Evolutionary conservation across 1,140 invertebrate genomes (phyloP), one percentile per base, ranked within the genome.

Genomic region (Drosophila nikananu): DNA sequence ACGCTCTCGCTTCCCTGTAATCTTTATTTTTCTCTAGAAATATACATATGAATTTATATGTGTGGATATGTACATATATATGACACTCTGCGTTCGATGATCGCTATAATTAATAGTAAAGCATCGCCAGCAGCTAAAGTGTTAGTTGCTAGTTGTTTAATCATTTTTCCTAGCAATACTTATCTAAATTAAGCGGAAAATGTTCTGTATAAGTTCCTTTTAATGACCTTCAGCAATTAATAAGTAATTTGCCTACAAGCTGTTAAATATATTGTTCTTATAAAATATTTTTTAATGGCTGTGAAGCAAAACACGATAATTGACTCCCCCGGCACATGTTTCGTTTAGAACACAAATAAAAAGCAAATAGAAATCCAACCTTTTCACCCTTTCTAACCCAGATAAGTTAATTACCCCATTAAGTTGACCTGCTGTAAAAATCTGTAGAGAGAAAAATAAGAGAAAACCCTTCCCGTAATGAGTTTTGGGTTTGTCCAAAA

Each of bases 361-460:
- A 60, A 51, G 27, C 27, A 52, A 71, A 72, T 72, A 58, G 52
- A 61, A 60, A 37, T 37, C n/a, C 57, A 51, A 37, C 54, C 54
- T 48, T 30, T 60, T 30, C 23, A 51, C 44, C 70, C 67, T 52
- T 73, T 60, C 42, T 42, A 35, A 39, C n/a, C 23, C 68, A 52
- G 71, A 73, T 73, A 74, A 77, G 60, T 66, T 66, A 76, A 75
- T 75, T 75, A 75, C 71, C 58, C 35, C 72, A 75, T 75, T 75
- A 75, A 75, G 58, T 75, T 74, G 49, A 68, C 57, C 75, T 57
- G 73, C 27, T 52, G 73, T 75, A 62, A 39, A 39, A 77, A 37
- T 41, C 41, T 35, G 15, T 30, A 46, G 5, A 44, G 58, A 44
- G 23, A 37, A 21, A 19, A 25, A 51, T 25, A 39, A 21, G 10